These are phyloP conservation scores for Helobdella robusta DNA, from an alignment of 2,888 invertebrate genomes.

Conservation along the genomic window DNA sequence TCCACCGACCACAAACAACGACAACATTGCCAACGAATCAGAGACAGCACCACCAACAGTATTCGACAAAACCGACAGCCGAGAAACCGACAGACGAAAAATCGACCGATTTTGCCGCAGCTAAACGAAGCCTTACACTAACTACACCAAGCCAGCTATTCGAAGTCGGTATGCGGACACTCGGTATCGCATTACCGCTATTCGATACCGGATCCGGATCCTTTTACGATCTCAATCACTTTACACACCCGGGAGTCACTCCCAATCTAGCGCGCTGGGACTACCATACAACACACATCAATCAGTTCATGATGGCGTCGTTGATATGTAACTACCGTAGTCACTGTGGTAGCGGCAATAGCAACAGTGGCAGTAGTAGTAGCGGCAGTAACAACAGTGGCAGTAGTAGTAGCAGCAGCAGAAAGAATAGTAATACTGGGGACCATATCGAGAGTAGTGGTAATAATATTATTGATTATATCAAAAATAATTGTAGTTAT, in stretches of 20 bases:
- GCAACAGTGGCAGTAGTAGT: neutral
- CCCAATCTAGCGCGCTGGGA: conserved; percentile 92
- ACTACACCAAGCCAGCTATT: conserved; percentile 3
- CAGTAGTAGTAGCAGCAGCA: neutral
- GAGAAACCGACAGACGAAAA: neutral
- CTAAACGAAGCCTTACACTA: neutral
- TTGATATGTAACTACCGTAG: neutral
- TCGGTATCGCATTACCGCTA: neutral
- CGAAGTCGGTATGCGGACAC: conserved; percentile 7
- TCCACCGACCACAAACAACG: too few relatives aligned
- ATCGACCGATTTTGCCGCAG: neutral
- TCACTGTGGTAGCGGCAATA: neutral
- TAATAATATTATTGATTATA: neutral
- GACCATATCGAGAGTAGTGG: neutral
- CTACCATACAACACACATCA: conserved; percentile 95
- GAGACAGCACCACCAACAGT: too few relatives aligned
- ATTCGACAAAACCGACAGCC: neutral
- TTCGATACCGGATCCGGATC: conserved; percentile 65
- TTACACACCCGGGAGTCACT: conserved; percentile 61
- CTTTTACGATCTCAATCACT: conserved; percentile 87
- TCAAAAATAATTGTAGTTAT: too few relatives aligned
- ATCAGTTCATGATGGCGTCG: conserved; percentile 62
- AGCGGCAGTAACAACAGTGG: neutral
- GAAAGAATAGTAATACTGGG: neutral
- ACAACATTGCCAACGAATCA: too few relatives aligned